A percentile compares a stretch with the other conserved stretches of the same genome.
These are phyloP conservation scores for Tetrax tetrax DNA, from an alignment of 2,113 vertebrate genomes.

Conservation along the genomic window DNA sequence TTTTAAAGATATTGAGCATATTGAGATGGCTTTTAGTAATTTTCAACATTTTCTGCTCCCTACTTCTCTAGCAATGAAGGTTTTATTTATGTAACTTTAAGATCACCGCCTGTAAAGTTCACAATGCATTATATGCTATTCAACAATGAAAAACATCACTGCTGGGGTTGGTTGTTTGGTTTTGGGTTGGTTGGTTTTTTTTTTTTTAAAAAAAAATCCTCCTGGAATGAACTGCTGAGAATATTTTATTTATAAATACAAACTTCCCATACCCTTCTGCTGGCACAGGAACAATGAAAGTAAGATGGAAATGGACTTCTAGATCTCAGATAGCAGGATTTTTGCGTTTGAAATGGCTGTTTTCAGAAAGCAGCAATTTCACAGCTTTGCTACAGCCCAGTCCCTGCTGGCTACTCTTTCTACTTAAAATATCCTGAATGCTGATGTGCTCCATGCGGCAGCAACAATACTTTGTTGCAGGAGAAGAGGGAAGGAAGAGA, in stretches of 20 bases:
- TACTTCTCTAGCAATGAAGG: background rate
- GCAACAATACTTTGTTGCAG: background rate
- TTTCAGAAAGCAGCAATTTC: background rate
- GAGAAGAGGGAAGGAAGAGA: accelerated
- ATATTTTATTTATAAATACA: background rate
- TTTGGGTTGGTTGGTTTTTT: no score
- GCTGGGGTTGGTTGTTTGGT: background rate
- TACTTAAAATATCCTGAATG: background rate
- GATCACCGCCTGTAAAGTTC: background rate
- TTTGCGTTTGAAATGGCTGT: background rate
- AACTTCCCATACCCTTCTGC: background rate
- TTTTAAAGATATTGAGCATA: background rate
- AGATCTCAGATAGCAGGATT: background rate
- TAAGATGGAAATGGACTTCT: accelerated
- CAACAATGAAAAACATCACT: background rate
- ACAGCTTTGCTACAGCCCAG: background rate
- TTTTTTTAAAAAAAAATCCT: background rate
- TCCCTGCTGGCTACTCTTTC: background rate
- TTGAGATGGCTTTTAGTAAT: background rate
- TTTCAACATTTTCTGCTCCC: background rate
- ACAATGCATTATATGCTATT: accelerated
- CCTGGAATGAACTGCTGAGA: background rate
- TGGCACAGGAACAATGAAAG: accelerated
- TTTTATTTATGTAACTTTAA: background rate
- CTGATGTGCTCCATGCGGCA: background rate